Evolutionary conservation across 2,888 invertebrate genomes (phyloP).

Genomic region (Sphecodes monilicornis): DNA sequence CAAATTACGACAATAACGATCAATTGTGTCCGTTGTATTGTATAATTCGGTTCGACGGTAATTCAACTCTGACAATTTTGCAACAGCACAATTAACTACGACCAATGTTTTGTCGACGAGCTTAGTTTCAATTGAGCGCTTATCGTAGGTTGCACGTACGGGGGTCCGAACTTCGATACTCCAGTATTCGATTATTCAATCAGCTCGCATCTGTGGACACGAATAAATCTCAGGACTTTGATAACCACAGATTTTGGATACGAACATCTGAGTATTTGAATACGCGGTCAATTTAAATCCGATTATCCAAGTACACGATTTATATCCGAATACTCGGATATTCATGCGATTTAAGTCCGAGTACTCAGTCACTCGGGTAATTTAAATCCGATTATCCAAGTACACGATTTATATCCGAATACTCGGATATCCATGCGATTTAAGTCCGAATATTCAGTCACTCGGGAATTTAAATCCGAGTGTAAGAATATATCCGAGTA

Average conservation of each 20-base stretch:
- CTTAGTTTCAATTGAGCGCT: background rate
- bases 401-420: too few species aligned
- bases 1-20: slow-evolving; percentile 1
- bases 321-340: too few species aligned
- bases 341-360: too few species aligned
- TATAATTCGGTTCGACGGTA: background rate
- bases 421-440: too few species aligned
- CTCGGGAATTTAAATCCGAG: too few species aligned
- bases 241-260: background rate
- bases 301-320: background rate
- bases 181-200: background rate
- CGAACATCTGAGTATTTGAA: background rate
- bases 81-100: background rate
- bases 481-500: too few species aligned
- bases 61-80: background rate
- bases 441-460: too few species aligned
- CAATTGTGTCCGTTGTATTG: background rate
- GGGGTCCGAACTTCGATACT: background rate
- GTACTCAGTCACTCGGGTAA: too few species aligned
- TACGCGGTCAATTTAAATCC: background rate
- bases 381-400: too few species aligned
- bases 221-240: background rate
- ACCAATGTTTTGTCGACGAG: background rate
- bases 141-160: background rate
- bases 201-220: background rate